phyloP scores from a whole-genome alignment of 2,113 vertebrate species.

The Holacanthus passer region DNA sequence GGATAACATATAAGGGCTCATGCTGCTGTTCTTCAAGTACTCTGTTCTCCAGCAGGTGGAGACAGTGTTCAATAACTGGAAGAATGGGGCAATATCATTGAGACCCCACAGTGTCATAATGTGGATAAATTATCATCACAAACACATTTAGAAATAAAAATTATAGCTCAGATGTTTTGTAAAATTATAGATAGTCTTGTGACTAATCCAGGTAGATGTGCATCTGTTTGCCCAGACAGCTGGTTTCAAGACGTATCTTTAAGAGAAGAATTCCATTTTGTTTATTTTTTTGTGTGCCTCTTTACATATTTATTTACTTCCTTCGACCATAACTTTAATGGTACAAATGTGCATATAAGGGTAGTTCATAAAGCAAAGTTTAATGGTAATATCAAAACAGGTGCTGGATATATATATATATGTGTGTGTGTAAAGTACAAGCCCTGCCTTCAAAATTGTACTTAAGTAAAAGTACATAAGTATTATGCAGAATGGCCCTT shows the following conservation, averaged over 20 bases:
- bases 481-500: no score
- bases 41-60: slow-evolving; percentile 31
- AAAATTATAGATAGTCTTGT: background rate
- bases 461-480: no score
- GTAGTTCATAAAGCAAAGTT: no score
- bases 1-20: background rate
- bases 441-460: no score
- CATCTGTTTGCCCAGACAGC: background rate
- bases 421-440: no score
- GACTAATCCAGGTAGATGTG: background rate
- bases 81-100: background rate
- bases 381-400: background rate
- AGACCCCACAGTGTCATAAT: background rate
- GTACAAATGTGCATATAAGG: no score
- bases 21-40: background rate
- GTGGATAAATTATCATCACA: background rate
- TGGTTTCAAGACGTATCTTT: background rate
- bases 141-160: background rate
- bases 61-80: background rate
- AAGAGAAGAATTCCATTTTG: background rate
- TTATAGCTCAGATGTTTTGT: background rate
- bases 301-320: background rate
- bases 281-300: background rate
- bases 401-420: no score
- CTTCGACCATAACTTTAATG: background rate